Conservation (phyloP, 2,797 vertebrate genomes). For the Hyperoplus lanceolatus region DNA sequence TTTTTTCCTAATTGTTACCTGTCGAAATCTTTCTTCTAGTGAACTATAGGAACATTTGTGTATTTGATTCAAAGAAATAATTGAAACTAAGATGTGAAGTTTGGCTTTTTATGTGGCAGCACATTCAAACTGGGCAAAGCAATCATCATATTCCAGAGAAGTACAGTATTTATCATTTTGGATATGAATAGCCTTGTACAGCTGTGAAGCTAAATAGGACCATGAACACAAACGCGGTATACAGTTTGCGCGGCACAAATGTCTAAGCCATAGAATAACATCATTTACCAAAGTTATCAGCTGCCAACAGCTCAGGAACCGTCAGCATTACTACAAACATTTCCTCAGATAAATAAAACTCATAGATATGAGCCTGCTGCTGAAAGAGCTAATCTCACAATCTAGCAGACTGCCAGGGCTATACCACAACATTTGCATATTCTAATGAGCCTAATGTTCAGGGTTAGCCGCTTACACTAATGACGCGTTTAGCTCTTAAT, state of each 20-base stretch:
- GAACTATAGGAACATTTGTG: neutral
- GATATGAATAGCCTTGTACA: neutral
- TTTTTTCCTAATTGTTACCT: constrained; percentile 7
- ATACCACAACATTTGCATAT: constrained; percentile 81
- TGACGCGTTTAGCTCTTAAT: constrained; percentile 86
- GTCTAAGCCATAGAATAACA: neutral
- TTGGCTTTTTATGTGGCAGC: neutral
- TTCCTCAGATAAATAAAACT: too few species aligned
- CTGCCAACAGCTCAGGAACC: neutral
- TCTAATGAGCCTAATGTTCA: constrained; percentile 84
- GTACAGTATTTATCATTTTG: neutral
- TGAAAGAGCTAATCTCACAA: constrained; percentile 61
- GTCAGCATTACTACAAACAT: neutral
- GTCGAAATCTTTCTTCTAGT: neutral
- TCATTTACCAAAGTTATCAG: neutral
- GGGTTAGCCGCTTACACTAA: constrained; percentile 86
- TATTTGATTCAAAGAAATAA: neutral
- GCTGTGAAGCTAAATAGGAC: neutral
- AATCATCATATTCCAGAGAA: neutral
- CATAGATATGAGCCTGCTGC: constrained; percentile 57
- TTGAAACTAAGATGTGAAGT: neutral
- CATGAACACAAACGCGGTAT: neutral
- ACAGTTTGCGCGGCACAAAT: neutral
- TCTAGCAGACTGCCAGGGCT: constrained; percentile 56
- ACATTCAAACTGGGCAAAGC: neutral